phyloP scores from a whole-genome alignment of 2,797 vertebrate species.

The Aulostomus chinensis region DNA sequence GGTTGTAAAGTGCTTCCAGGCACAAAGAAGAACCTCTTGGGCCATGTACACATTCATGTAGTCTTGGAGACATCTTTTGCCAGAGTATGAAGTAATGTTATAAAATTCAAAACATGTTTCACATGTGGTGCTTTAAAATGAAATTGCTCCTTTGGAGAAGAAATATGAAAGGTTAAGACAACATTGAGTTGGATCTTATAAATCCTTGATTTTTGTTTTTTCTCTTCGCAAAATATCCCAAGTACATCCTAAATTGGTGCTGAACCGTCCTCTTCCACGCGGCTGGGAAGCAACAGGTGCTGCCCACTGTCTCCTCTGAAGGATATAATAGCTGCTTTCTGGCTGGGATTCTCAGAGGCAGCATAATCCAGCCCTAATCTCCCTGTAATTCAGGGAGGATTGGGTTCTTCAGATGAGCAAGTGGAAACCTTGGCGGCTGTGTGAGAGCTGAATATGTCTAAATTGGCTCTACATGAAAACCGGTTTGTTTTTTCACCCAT shows the following conservation, averaged over 20 bases:
- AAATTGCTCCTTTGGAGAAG: conserved; percentile 34
- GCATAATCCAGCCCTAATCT: conserved; percentile 84
- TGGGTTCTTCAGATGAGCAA: conserved; percentile 84
- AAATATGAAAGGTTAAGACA: conserved; percentile 52
- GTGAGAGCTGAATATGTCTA: conserved; percentile 74
- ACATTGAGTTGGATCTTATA: conserved; percentile 19
- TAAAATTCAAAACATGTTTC: conserved; percentile 69
- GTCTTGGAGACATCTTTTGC: conserved; percentile 64
- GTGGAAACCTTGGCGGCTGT: conserved; percentile 79
- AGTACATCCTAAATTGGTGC: conserved; percentile 31
- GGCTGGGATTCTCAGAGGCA: conserved; percentile 80
- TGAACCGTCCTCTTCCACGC: conserved; percentile 41
- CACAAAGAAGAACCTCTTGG: conserved; percentile 71
- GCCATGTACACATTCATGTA: conserved; percentile 55
- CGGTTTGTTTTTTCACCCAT: conserved; percentile 45
- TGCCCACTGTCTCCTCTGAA: conserved; percentile 79
- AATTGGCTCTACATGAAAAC: conserved; percentile 69
- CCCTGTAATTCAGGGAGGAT: conserved; percentile 85
- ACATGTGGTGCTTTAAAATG: conserved; percentile 48
- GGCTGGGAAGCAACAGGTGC: conserved; percentile 81
- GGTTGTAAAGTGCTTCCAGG: conserved; percentile 69
- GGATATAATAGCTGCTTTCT: conserved; percentile 76
- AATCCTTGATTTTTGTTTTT: conserved; percentile 12
- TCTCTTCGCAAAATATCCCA: not conserved
- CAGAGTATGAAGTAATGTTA: conserved; percentile 75